phyloP scores from a whole-genome alignment of 2,797 vertebrate species.

The Pogoniulus pusillus region DNA sequence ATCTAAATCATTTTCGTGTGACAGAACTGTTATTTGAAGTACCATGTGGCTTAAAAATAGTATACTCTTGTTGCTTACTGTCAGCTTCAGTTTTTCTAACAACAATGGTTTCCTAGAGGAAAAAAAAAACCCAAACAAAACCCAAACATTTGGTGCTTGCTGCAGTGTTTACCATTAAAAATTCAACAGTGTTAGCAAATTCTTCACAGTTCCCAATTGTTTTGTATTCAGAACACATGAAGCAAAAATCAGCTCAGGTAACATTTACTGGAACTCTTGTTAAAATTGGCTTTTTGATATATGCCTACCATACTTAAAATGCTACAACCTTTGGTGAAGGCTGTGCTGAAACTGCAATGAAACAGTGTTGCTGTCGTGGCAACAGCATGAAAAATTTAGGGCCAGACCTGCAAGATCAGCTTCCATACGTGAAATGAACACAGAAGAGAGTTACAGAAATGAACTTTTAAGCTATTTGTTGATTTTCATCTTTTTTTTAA shows the following conservation, averaged over 20 bases:
- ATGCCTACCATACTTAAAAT: background rate
- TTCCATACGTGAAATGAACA: background rate
- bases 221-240: constrained; percentile 2
- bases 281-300: background rate
- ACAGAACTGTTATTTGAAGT: background rate
- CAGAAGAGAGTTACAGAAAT: background rate
- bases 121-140: background rate
- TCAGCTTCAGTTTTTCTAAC: background rate
- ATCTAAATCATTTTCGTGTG: background rate
- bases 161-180: background rate
- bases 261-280: background rate
- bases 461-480: background rate
- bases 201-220: background rate
- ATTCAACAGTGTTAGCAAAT: background rate
- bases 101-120: background rate
- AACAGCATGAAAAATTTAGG: background rate
- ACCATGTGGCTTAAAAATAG: background rate
- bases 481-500: background rate
- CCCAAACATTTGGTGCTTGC: background rate
- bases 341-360: background rate
- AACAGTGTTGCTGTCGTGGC: background rate
- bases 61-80: background rate
- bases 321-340: background rate
- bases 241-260: background rate
- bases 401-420: background rate